Percentiles rank a stretch among this genome's conserved stretches.
These are phyloP conservation scores for Danio choprae DNA, from an alignment of 2,797 vertebrate species.

Conservation along the genomic window DNA sequence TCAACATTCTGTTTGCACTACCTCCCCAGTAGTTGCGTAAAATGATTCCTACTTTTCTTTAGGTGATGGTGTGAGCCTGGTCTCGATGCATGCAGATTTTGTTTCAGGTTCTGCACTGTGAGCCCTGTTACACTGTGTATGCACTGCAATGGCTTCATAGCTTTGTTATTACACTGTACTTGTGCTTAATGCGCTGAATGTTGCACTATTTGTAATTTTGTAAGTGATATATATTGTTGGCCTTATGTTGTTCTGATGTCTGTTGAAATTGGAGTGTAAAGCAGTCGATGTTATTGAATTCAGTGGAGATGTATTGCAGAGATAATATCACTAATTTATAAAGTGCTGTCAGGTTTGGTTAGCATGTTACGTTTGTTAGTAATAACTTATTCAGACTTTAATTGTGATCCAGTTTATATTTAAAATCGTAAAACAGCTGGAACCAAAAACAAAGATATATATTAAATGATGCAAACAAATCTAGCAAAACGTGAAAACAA, in stretches of 20 bases:
- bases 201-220: slow-evolving; percentile 52
- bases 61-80: not conserved
- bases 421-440: slow-evolving; percentile 9
- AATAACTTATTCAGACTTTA: slow-evolving; percentile 8
- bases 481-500: slow-evolving; percentile 4
- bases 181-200: slow-evolving; percentile 41
- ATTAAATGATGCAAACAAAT: slow-evolving; percentile 19
- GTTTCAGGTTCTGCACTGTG: not conserved
- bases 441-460: slow-evolving; percentile 18
- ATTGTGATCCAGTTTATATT: not conserved
- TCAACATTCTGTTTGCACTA: not conserved
- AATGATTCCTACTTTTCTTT: not conserved
- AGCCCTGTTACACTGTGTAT: slow-evolving; percentile 4
- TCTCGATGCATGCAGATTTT: not conserved
- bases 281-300: not conserved
- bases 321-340: not conserved
- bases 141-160: slow-evolving; percentile 7
- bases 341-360: not conserved
- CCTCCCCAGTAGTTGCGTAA: not conserved
- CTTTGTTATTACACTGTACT: not conserved
- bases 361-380: slow-evolving; percentile 1
- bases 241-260: slow-evolving; percentile 28
- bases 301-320: not conserved
- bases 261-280: slow-evolving; percentile 23
- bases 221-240: slow-evolving; percentile 9